A percentile compares a stretch with the other conserved stretches of the same genome.
phyloP scores from a whole-genome alignment of 2,113 vertebrate species.

The Butorides virescens region DNA sequence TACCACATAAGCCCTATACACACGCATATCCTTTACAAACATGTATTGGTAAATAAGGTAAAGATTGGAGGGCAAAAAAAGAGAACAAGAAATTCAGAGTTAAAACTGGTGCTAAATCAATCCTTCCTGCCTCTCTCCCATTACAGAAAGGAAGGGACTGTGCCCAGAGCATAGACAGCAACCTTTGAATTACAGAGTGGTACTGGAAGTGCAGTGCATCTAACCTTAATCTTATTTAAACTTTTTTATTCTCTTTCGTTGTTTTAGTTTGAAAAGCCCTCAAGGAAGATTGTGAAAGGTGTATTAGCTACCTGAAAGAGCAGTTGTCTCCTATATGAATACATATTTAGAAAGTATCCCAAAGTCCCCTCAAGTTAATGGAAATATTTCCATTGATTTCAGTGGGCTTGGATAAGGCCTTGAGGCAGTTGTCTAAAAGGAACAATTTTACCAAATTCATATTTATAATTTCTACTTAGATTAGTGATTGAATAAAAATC shows the following conservation, averaged over 20 bases:
- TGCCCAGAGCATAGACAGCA: not conserved
- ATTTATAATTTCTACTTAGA: not conserved
- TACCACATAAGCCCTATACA: not conserved
- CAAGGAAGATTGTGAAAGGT: not conserved
- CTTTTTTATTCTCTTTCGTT: constrained; percentile 11
- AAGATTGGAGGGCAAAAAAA: not conserved
- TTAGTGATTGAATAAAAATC: not conserved
- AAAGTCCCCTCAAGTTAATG: not conserved
- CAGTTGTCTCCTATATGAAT: not conserved
- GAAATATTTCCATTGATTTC: constrained; percentile 1
- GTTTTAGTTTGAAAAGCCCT: constrained; percentile 26
- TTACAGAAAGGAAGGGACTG: not conserved
- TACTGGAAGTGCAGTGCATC: not conserved
- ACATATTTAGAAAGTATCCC: not conserved
- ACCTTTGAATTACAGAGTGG: constrained; percentile 4
- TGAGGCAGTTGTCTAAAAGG: not conserved
- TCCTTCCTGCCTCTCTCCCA: not conserved
- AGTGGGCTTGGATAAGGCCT: not conserved
- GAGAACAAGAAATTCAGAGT: not conserved
- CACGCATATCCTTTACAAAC: not conserved
- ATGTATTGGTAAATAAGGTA: not conserved
- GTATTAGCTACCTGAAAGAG: not conserved
- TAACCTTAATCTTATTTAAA: constrained; percentile 13
- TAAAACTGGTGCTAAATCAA: not conserved
- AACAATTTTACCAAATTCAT: not conserved